Evolutionary conservation across 2,888 invertebrate genomes (phyloP), one percentile per base, ranked within the genome.

Genomic region (Caenorhabditis wallacei): DNA sequence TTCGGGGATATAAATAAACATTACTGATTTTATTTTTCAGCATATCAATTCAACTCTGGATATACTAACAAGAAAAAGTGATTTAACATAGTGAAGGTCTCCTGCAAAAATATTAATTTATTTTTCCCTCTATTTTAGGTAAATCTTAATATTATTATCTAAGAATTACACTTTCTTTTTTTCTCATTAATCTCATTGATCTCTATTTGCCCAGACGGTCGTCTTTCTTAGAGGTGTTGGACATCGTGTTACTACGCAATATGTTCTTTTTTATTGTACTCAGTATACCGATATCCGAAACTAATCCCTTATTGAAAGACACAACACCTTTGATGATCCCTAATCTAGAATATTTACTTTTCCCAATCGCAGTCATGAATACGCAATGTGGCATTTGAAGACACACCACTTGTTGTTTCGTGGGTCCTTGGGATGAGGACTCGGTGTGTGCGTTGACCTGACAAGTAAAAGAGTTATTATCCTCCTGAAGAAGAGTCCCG

Each of bases 401-500:
- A 51, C 37, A 51, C 71, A 71, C 71, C 79, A 79, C 56, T 71
- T 79, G 79, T 79, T 79, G 79, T 79, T 66, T 66, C 64, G 30
- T 30, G 53, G 22, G 16, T 48, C 46, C 48, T 59, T 16, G 37
- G n/a, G 56, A 54, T 37, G 61, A 22, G 56, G 56, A 40, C 69
- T 48, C 59, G 13, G 24, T 7, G 59, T 43, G 37, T 40, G 71
- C 56, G 59, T 63, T 81, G 82, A 76, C 82, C 82, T 82, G 82
- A 76, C 76, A 82, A 82, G 82, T 82, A 76, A 71, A 82, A 82
- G 82, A 82, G 74, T 82, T 82, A 82, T 82, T 82, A 82, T 82
- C 71, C 75, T 30, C 30, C 30, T 5, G 30, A 59, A 48, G 57
- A 61, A 72, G 68, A 63, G 40, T 10, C 40, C n/a, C 43, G 8